Evolutionary conservation across 92 coral and sea anemone species (phyloP).

Genomic region (Parazoanthus darwini): DNA sequence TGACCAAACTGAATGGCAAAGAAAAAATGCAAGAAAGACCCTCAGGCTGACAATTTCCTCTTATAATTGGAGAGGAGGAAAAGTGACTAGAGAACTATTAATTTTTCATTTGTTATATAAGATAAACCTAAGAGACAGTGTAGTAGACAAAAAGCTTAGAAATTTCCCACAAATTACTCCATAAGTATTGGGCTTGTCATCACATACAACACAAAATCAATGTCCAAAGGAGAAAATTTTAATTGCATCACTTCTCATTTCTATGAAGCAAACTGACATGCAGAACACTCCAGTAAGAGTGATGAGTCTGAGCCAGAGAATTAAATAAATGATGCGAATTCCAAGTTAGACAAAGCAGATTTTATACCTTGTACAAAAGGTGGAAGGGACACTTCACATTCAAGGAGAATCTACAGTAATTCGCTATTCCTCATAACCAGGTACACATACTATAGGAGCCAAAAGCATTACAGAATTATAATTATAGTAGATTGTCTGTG

Average conservation of each 20-base stretch:
- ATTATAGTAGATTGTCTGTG: neutral
- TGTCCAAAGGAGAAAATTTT: neutral
- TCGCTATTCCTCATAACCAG: neutral
- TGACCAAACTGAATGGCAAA: too few relatives aligned
- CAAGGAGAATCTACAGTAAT: neutral
- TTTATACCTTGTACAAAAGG: neutral
- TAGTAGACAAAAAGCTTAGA: too few relatives aligned
- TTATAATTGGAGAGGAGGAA: too few relatives aligned
- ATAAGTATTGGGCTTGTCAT: neutral
- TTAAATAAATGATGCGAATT: neutral
- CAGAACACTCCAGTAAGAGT: neutral
- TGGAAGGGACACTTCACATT: neutral
- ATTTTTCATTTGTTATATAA: too few relatives aligned
- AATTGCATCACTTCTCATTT: neutral
- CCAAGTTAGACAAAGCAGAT: neutral
- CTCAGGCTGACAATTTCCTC: too few relatives aligned
- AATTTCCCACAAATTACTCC: too few relatives aligned
- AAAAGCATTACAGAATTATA: neutral
- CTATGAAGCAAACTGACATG: neutral
- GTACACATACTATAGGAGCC: neutral
- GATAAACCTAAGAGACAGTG: too few relatives aligned
- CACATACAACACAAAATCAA: neutral
- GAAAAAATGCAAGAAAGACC: too few relatives aligned
- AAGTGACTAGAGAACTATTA: too few relatives aligned
- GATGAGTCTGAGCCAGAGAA: neutral